A percentile compares a stretch with the other conserved stretches of the same genome.
Conservation (phyloP, 2,113 vertebrate species). For the Ivindomyrus marchei region DNA sequence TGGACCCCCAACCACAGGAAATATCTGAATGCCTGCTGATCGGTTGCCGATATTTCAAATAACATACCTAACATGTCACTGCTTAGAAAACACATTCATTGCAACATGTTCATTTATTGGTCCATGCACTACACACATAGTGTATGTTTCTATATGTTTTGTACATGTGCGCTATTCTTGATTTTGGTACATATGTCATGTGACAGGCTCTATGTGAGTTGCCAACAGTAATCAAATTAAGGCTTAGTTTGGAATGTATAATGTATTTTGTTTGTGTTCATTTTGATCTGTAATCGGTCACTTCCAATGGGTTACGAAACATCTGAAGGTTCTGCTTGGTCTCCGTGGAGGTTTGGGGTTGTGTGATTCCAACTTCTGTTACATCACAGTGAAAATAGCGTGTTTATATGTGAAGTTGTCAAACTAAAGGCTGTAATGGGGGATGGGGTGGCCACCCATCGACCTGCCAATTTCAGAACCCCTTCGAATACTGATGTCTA, state of each 20-base stretch:
- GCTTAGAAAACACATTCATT: background rate
- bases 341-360: background rate
- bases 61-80: background rate
- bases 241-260: background rate
- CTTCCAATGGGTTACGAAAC: background rate
- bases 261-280: background rate
- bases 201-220: background rate
- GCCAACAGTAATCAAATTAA: background rate
- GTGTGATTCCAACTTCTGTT: background rate
- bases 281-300: background rate
- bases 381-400: background rate
- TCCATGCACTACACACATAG: background rate
- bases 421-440: background rate
- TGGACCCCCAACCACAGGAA: background rate
- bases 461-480: background rate
- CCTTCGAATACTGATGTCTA: background rate
- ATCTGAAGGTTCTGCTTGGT: background rate
- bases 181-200: background rate
- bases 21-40: background rate
- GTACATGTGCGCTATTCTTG: background rate
- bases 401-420: background rate
- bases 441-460: background rate
- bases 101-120: background rate
- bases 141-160: background rate
- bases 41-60: background rate